Evolutionary conservation across 1,140 invertebrate genomes (phyloP).

Genomic region (Stenopsyche tienmushanensis): DNA sequence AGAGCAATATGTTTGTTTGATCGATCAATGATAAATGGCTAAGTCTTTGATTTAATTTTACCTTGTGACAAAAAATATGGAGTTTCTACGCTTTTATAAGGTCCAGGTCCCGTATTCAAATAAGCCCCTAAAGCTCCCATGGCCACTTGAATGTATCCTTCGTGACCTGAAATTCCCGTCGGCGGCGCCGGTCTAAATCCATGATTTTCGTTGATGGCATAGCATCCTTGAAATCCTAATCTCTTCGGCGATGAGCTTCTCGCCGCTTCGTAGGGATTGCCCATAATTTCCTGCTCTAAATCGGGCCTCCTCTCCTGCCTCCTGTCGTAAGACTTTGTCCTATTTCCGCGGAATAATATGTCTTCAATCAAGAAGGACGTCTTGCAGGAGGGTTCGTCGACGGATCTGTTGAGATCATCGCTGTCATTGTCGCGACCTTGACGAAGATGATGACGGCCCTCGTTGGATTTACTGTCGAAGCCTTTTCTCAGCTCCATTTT

Average conservation of each 20-base stretch:
- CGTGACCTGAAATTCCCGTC: constrained; percentile 50
- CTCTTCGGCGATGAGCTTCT: constrained; percentile 45
- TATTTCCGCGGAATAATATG: constrained; percentile 68
- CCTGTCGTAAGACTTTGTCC: constrained; percentile 47
- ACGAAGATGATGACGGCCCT: constrained; percentile 29
- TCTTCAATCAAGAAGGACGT: constrained; percentile 81
- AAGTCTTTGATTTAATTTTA: too few relatives aligned
- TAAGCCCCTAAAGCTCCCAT: constrained; percentile 63
- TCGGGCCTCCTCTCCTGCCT: constrained; percentile 30
- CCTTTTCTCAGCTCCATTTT: constrained; percentile 38
- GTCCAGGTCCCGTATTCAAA: constrained; percentile 58
- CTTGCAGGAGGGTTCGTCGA: constrained; percentile 46
- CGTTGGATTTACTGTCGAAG: constrained; percentile 31
- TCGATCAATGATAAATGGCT: too few relatives aligned
- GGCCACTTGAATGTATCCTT: constrained; percentile 63
- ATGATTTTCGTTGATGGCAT: constrained; percentile 36
- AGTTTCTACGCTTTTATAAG: constrained; percentile 64
- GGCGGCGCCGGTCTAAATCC: constrained; percentile 48
- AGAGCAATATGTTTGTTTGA: too few relatives aligned
- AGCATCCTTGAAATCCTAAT: constrained; percentile 42
- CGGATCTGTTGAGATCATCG: constrained; percentile 45
- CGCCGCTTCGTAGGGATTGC: not conserved
- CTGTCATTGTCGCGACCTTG: constrained; percentile 45
- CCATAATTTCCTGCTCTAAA: constrained; percentile 10
- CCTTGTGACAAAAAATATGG: constrained; percentile 70